Evolutionary conservation across 2,797 vertebrate genomes (phyloP).

Genomic region (Silurus aristotelis): DNA sequence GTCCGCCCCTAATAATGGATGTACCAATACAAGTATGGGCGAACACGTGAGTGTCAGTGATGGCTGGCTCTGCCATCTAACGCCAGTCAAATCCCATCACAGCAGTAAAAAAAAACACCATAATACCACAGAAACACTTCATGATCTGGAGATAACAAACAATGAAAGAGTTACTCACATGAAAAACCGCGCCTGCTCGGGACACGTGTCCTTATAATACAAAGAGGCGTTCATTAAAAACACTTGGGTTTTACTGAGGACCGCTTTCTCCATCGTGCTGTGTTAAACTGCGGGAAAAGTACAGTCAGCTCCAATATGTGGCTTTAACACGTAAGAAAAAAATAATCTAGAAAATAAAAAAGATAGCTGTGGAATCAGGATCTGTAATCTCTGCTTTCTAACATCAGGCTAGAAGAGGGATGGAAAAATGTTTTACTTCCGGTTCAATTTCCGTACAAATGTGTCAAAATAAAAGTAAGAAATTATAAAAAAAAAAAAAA

Average conservation of each 20-base stretch:
- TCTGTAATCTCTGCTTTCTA: background rate
- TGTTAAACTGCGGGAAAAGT: too few relatives aligned
- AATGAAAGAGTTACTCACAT: slow-evolving; percentile 66
- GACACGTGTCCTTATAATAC: slow-evolving; percentile 70
- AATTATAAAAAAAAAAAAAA: background rate
- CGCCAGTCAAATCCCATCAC: slow-evolving; percentile 55
- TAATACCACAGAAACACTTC: too few relatives aligned
- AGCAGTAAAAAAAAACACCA: slow-evolving; percentile 31
- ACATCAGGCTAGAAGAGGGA: background rate
- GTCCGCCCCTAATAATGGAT: background rate
- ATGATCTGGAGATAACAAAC: background rate
- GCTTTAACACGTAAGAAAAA: background rate
- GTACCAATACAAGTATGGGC: background rate
- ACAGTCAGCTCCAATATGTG: background rate
- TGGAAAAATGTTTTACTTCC: background rate
- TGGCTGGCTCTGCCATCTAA: slow-evolving; percentile 60
- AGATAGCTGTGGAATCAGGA: background rate
- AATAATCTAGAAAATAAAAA: background rate
- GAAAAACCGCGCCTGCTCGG: slow-evolving; percentile 71
- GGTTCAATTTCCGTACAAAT: background rate
- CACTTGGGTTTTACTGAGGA: fast-evolving
- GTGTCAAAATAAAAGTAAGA: slow-evolving; percentile 13
- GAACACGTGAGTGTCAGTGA: background rate
- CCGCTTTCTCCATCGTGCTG: slow-evolving; percentile 3
- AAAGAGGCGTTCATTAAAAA: slow-evolving; percentile 70